Conservation (phyloP, 2,797 vertebrate genomes). For the Pseudochirops corinnae region DNA sequence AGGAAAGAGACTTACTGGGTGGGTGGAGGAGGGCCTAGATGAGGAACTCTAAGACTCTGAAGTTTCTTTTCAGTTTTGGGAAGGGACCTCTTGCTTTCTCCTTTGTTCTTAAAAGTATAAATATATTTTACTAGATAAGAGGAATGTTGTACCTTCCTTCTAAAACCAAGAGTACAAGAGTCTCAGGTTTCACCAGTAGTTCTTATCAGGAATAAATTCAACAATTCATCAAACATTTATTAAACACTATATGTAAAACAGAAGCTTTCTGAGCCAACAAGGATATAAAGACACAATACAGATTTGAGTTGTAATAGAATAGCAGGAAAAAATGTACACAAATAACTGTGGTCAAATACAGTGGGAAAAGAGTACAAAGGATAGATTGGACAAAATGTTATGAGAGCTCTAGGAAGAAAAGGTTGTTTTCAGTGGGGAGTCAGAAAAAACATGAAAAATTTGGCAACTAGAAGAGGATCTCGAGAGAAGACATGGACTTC, state of each 20-base stretch:
- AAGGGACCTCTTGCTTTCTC: background rate
- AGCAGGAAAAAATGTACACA: background rate
- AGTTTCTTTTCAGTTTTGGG: background rate
- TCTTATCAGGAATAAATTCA: background rate
- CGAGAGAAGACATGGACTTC: background rate
- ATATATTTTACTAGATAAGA: background rate
- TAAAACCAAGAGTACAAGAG: background rate
- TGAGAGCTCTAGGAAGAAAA: background rate
- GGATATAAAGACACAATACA: background rate
- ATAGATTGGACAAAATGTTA: background rate
- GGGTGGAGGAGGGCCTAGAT: background rate
- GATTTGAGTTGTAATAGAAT: background rate
- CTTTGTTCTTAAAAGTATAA: background rate
- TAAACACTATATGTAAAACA: background rate
- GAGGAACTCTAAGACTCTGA: background rate
- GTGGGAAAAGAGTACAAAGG: background rate
- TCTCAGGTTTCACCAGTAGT: background rate
- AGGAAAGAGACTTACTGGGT: background rate
- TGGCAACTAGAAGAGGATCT: background rate
- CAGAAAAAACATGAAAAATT: background rate
- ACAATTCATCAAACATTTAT: background rate
- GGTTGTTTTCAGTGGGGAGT: background rate
- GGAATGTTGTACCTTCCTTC: background rate
- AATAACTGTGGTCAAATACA: background rate
- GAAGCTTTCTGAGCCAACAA: background rate